Percentiles rank a stretch among this genome's conserved stretches.
These are phyloP conservation scores for Melanotaenia maccullochi DNA, from an alignment of 2,797 vertebrate genomes.

Conservation along the genomic window DNA sequence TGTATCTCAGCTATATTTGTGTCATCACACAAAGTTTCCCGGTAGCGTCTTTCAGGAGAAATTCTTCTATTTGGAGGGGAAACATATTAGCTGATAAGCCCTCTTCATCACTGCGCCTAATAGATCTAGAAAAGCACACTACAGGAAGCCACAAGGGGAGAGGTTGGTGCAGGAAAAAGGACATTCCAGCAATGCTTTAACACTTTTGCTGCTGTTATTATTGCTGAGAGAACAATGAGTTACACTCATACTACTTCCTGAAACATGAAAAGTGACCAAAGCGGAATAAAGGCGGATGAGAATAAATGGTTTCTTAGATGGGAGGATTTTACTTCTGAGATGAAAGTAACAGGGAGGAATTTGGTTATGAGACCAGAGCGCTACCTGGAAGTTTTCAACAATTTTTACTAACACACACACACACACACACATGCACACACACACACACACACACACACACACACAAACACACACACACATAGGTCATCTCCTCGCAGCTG, in stretches of 20 bases:
- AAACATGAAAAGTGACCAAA: constrained; percentile 68
- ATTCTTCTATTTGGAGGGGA: constrained; percentile 69
- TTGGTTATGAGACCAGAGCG: constrained; percentile 54
- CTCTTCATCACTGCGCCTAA: constrained; percentile 57
- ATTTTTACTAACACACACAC: constrained; percentile 45
- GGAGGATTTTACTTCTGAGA: constrained; percentile 42
- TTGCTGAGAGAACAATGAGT: constrained; percentile 69
- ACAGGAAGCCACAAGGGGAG: constrained; percentile 74
- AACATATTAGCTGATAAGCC: constrained; percentile 65
- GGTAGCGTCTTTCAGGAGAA: constrained; percentile 52
- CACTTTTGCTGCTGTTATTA: constrained; percentile 73
- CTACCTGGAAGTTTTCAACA: constrained; percentile 60
- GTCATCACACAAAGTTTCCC: constrained; percentile 11
- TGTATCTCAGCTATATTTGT: constrained; percentile 26
- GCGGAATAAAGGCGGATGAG: constrained; percentile 19
- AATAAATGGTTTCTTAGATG: constrained; percentile 64
- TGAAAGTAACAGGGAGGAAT: constrained; percentile 52
- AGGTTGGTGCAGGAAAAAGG: constrained; percentile 74
- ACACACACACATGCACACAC: constrained; percentile 28
- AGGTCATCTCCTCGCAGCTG: constrained; percentile 72
- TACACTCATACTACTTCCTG: constrained; percentile 70
- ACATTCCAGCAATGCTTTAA: constrained; percentile 82
- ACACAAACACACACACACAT: constrained; percentile 20
- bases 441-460: constrained; percentile 8
- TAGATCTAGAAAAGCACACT: constrained; percentile 66